phyloP scores from a whole-genome alignment of 2,113 vertebrate genomes.

The Danio rerio region GRCz12tu NC_133198.1:42075001-42075500 shows the following conservation, averaged over 20 bases:
- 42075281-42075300: constrained; percentile 4
- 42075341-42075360: constrained; percentile 22
- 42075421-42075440: neutral
- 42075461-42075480: neutral
- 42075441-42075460: neutral
- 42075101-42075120: neutral
- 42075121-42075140: neutral
- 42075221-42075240: constrained; percentile 4
- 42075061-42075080: neutral
- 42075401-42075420: neutral
- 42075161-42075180: no score
- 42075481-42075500: neutral
- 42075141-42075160: neutral
- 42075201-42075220: constrained; percentile 2
- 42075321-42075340: constrained; percentile 28
- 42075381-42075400: neutral
- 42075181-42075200: neutral
- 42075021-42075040: no score
- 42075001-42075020: no score
- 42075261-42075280: constrained; percentile 12
- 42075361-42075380: neutral
- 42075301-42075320: constrained; percentile 20
- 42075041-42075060: no score
- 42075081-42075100: no score
- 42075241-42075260: neutral